Conservation (phyloP, 2,113 vertebrate species). For the Jacana jacana region DNA sequence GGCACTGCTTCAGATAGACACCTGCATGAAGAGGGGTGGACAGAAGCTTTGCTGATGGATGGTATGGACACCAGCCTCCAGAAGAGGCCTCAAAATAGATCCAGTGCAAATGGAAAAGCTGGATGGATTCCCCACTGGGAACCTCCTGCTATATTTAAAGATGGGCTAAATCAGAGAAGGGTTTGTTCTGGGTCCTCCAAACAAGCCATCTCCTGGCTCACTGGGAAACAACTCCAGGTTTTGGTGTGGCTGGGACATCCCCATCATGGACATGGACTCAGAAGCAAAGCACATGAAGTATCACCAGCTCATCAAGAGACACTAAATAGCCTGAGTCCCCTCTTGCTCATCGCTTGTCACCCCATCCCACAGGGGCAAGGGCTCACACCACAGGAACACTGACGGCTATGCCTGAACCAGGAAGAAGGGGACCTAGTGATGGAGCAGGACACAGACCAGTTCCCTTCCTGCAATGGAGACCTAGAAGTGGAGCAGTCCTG, state of each 20-base stretch:
- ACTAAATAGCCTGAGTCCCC: background rate
- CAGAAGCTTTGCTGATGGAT: accelerated
- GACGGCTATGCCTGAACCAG: background rate
- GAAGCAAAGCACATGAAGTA: accelerated
- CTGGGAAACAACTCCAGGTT: background rate
- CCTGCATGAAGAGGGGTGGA: too few relatives aligned
- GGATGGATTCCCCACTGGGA: background rate
- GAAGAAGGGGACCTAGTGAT: accelerated
- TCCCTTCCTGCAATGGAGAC: background rate
- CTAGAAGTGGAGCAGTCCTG: background rate
- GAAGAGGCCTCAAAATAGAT: background rate
- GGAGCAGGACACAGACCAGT: background rate
- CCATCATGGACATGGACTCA: background rate
- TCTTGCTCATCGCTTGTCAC: background rate
- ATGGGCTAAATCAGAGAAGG: background rate
- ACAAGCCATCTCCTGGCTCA: background rate
- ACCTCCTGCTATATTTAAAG: accelerated
- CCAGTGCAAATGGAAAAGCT: accelerated
- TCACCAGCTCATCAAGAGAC: background rate
- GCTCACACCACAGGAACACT: background rate
- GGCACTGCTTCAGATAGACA: background rate
- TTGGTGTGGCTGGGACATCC: too few relatives aligned
- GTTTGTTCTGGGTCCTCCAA: background rate
- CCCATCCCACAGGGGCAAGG: background rate
- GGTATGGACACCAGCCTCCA: background rate